Evolutionary conservation across 2,797 vertebrate species (phyloP).

Genomic region (Hozukius guyotensis): DNA sequence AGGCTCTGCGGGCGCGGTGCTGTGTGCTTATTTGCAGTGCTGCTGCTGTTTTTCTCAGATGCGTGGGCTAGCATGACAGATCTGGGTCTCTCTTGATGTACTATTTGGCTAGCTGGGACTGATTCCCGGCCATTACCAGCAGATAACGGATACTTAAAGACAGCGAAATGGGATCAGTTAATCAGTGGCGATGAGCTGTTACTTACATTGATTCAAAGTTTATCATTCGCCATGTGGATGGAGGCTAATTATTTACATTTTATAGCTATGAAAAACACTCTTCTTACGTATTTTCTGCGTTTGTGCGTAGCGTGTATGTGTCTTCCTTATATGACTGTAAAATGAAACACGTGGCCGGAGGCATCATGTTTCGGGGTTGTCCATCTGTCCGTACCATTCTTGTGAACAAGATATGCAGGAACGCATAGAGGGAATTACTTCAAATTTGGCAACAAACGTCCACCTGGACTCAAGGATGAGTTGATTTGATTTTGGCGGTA

Average conservation of each 20-base stretch:
- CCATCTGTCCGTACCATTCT: neutral
- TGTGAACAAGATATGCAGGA: neutral
- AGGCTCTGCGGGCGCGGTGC: conserved; percentile 12
- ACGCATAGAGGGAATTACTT: neutral
- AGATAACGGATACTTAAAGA: conserved; percentile 46
- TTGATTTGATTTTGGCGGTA: neutral
- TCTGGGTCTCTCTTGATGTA: conserved; percentile 70
- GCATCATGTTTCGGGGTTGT: neutral
- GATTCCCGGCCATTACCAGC: conserved; percentile 50
- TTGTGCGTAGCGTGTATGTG: neutral
- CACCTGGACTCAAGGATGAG: neutral
- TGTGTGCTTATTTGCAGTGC: conserved; percentile 23
- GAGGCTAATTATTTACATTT: neutral
- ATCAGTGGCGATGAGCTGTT: conserved; percentile 2
- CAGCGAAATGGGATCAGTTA: conserved; percentile 19
- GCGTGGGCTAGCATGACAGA: conserved; percentile 69
- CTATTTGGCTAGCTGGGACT: conserved; percentile 40
- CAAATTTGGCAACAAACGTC: accelerated
- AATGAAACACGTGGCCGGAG: neutral
- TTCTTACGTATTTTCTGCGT: neutral
- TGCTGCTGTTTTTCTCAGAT: conserved; percentile 38
- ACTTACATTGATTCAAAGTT: conserved; percentile 10
- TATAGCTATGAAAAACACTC: neutral
- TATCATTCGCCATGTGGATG: neutral
- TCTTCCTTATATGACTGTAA: neutral